These are phyloP conservation scores for Zosterops japonicus DNA, from an alignment of 2,113 vertebrate genomes.

Conservation along the genomic window DNA sequence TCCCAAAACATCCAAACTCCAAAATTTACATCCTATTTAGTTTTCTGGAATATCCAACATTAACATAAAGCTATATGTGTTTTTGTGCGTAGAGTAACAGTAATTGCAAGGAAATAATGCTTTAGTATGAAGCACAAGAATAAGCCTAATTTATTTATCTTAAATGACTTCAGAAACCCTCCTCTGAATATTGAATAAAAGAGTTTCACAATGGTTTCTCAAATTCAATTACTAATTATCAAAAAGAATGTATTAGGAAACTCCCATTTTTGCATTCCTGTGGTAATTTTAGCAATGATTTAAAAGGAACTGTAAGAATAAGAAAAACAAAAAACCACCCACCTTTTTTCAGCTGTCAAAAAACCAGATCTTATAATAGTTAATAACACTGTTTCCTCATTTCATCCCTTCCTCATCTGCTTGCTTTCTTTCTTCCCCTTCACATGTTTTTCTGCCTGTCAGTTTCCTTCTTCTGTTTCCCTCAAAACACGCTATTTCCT, in stretches of 20 bases:
- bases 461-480: conserved; percentile 23
- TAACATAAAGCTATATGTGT: not conserved
- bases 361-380: not conserved
- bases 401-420: not conserved
- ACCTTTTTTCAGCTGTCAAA: not conserved
- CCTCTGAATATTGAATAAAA: not conserved
- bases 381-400: not conserved
- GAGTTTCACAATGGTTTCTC: not conserved
- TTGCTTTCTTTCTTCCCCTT: not conserved
- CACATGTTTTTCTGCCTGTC: not conserved
- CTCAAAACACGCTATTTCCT: conserved; percentile 43
- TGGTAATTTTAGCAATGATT: not conserved
- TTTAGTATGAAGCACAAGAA: not conserved
- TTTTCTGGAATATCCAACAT: not conserved
- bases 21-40: not conserved
- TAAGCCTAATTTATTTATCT: not conserved
- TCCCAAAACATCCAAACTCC: rapidly evolving
- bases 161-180: not conserved
- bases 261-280: not conserved
- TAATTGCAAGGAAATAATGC: not conserved
- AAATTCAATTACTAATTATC: not conserved
- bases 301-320: not conserved
- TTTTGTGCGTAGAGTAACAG: not conserved
- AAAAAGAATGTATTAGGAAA: not conserved
- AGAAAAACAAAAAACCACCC: not conserved